Percentiles rank a stretch among this genome's conserved stretches.
These are phyloP conservation scores for Meiosimyza platycephala DNA, from an alignment of 2,888 invertebrate species.

Conservation along the genomic window DNA sequence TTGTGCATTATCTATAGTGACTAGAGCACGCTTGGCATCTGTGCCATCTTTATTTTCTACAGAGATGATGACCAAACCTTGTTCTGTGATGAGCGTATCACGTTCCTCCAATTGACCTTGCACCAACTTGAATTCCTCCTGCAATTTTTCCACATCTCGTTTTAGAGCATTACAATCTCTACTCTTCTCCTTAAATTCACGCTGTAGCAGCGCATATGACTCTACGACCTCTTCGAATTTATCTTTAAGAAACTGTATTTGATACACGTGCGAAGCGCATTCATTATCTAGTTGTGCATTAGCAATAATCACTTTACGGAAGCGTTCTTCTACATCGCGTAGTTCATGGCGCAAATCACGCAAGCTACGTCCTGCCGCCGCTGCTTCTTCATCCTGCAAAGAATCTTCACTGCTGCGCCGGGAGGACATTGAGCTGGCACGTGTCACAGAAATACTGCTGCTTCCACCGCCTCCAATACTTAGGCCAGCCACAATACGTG, in stretches of 20 bases:
- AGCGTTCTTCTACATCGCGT: constrained; percentile 93
- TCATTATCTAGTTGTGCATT: constrained; percentile 99
- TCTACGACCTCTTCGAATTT: constrained; percentile 93
- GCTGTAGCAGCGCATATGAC: constrained; percentile 81
- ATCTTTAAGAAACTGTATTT: constrained; percentile 96
- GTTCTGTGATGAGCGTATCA: constrained; percentile 87
- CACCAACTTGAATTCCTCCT: constrained; percentile 81
- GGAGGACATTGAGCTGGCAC: constrained; percentile 73
- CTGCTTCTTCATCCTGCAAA: constrained; percentile 75
- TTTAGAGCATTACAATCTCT: constrained; percentile 87
- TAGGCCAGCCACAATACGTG: constrained; percentile 49
- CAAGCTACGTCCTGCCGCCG: constrained; percentile 73
- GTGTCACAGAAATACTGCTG: constrained; percentile 43
- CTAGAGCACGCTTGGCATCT: constrained; percentile 78
- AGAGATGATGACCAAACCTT: constrained; percentile 88
- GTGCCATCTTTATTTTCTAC: constrained; percentile 72
- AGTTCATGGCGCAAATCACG: constrained; percentile 69
- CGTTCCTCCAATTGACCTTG: constrained; percentile 86
- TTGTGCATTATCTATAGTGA: constrained; percentile 83
- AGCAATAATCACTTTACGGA: constrained; percentile 97
- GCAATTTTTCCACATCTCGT: constrained; percentile 79
- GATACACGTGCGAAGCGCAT: constrained; percentile 94
- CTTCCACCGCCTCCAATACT: constrained; percentile 10
- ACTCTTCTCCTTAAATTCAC: constrained; percentile 87
- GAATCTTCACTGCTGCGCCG: constrained; percentile 92